Percentiles rank a stretch among this genome's conserved stretches.
phyloP scores from a whole-genome alignment of 2,113 vertebrate genomes.

The Porphyrio hochstetteri region DNA sequence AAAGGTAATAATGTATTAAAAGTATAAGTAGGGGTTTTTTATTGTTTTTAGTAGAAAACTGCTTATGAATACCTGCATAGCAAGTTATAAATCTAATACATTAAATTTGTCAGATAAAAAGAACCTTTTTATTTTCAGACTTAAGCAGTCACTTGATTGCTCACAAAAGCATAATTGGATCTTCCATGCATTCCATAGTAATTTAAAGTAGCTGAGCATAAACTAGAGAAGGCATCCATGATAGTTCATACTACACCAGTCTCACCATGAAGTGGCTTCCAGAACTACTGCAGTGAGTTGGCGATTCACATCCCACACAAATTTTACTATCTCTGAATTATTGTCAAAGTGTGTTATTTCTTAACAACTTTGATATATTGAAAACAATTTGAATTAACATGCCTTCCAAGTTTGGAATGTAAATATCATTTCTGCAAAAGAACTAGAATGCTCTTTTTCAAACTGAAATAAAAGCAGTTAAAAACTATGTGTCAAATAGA shows the following conservation, averaged over 20 bases:
- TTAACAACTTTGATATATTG: neutral
- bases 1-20: neutral
- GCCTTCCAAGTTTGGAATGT: neutral
- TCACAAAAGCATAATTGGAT: neutral
- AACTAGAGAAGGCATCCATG: neutral
- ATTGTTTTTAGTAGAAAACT: neutral
- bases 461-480: neutral
- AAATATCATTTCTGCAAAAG: neutral
- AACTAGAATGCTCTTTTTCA: neutral
- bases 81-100: neutral
- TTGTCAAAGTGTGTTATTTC: neutral
- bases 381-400: neutral
- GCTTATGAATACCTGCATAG: neutral
- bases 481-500: neutral
- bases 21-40: neutral
- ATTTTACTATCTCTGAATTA: neutral
- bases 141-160: neutral
- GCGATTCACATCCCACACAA: neutral
- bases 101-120: neutral
- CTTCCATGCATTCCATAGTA: neutral
- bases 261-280: neutral
- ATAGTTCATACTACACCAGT: neutral
- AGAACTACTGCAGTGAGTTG: neutral
- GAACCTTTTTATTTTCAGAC: neutral
- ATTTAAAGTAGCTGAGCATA: neutral